Base-by-base conservation (phyloP, 2,888 invertebrate genomes). In the Ennomos fuscantarius region DNA sequence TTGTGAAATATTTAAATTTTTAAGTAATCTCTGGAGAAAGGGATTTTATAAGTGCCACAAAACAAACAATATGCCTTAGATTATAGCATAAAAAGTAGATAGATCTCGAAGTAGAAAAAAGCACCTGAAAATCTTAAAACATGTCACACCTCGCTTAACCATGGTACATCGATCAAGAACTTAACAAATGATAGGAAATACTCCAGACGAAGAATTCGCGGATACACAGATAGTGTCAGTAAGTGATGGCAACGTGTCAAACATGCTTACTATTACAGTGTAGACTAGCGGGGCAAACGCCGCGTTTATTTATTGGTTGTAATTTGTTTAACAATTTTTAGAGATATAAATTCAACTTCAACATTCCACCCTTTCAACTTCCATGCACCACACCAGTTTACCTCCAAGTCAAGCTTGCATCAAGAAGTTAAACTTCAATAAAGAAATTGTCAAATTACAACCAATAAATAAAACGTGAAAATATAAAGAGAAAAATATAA, bases 151-250 rank as follows among this genome's bases (percentile, higher is more conserved):
- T 34, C 49, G 8, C 15, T 10, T 35, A 15, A 45, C 24, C 24
- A 24, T 24, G 6, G 15, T 41, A 32, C 45, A 45, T 52, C 39
- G 13, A 49, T 43, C 37, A 50, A 36, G 13, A 55, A 10, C 15
- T 42, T 43, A 40, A 48, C 36, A 55, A 50, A 47, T 10, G 47
- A 52, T 57, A 59, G 55, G 60, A 60, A 55, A 52, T 24, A 31
- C 43, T 9, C 41, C 58, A 68, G 68, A 63, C 66, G 2, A 43
- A 33, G 24, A 56, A 56, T 39, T 56, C 41, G 34, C 58, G 40
- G 39, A 55, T 42, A 59, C 60, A 48, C 33, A 40, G 9, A 60
- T 60, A 11, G 55, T 66, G 43, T 41, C 61, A 34, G 61, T 61
- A 13, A 49, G 56, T 39, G 45, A 57, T 37, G 64, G 65, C 51